A percentile compares a stretch with the other conserved stretches of the same genome.
These are phyloP conservation scores for Mionectes macconnelli DNA, from an alignment of 2,113 vertebrate species.

Conservation along the genomic window DNA sequence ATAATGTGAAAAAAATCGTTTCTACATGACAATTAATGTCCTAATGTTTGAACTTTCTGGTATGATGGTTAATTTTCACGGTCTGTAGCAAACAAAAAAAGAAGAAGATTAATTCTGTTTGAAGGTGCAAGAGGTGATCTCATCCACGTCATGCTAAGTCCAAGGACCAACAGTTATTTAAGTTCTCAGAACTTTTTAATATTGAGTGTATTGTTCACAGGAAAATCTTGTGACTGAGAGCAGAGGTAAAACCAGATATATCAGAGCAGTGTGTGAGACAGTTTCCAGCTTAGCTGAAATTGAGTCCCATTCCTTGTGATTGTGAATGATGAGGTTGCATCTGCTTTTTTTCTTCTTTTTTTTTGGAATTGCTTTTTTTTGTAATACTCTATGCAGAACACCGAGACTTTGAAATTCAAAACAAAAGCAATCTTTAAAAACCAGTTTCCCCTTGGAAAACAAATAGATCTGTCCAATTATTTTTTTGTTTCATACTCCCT, in stretches of 20 bases:
- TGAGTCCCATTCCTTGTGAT: background rate
- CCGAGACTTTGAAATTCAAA: background rate
- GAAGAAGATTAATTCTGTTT: conserved; percentile 48
- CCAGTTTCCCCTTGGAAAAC: background rate
- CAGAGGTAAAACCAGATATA: background rate
- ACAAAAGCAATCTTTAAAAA: background rate
- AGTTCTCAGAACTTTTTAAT: conserved; percentile 15
- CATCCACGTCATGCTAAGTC: background rate
- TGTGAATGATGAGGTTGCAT: background rate
- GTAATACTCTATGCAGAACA: background rate
- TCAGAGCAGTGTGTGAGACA: background rate
- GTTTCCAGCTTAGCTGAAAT: background rate
- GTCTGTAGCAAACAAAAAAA: conserved; percentile 23
- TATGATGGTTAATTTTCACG: conserved; percentile 27
- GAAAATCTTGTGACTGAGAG: conserved; percentile 13
- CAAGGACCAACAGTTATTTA: background rate
- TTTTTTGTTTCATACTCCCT: background rate
- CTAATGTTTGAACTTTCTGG: conserved; percentile 61
- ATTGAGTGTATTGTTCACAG: background rate
- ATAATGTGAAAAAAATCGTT: background rate
- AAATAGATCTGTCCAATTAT: conserved; percentile 16
- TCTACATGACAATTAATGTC: conserved; percentile 42
- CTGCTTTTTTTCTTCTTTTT: background rate
- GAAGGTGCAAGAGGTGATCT: conserved; percentile 6
- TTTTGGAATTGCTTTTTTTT: background rate